phyloP scores from a whole-genome alignment of 1,140 invertebrate genomes.

The Triops longicaudatus region DNA sequence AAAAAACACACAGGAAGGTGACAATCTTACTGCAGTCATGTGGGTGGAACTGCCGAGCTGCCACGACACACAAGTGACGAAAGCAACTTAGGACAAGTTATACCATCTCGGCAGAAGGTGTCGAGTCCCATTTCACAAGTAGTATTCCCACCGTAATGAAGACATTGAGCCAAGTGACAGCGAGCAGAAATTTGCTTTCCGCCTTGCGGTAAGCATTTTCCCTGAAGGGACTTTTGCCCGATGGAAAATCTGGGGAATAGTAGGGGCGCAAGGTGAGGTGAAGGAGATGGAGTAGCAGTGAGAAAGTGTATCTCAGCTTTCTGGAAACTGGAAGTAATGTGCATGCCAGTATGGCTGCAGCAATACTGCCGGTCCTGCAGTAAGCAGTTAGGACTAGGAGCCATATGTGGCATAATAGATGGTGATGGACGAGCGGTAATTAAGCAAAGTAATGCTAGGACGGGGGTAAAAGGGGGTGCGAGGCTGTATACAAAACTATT shows the following conservation, averaged over 20 bases:
- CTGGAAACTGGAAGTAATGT: too few species aligned
- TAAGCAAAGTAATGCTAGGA: background rate
- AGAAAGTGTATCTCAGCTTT: too few species aligned
- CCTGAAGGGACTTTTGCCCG: background rate
- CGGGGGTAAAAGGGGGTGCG: background rate
- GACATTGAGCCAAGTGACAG: slow-evolving; percentile 1
- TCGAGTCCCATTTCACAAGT: background rate
- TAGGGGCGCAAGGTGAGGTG: background rate
- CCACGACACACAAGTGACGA: too few species aligned
- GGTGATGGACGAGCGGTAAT: background rate
- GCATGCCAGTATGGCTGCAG: background rate
- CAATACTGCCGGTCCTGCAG: background rate
- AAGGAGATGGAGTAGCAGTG: too few species aligned
- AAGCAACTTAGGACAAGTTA: background rate
- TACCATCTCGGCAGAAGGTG: background rate
- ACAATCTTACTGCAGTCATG: slow-evolving; percentile 6
- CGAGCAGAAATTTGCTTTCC: background rate
- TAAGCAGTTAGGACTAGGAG: background rate
- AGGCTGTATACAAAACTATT: background rate
- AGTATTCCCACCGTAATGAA: background rate
- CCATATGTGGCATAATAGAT: slow-evolving; percentile 12
- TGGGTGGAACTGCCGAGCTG: background rate
- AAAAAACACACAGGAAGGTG: background rate
- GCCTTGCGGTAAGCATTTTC: background rate
- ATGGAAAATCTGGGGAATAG: background rate